Evolutionary conservation across 2,888 invertebrate genomes (phyloP), one percentile per base, ranked within the genome.

Genomic region (Epinotia ramella): DNA sequence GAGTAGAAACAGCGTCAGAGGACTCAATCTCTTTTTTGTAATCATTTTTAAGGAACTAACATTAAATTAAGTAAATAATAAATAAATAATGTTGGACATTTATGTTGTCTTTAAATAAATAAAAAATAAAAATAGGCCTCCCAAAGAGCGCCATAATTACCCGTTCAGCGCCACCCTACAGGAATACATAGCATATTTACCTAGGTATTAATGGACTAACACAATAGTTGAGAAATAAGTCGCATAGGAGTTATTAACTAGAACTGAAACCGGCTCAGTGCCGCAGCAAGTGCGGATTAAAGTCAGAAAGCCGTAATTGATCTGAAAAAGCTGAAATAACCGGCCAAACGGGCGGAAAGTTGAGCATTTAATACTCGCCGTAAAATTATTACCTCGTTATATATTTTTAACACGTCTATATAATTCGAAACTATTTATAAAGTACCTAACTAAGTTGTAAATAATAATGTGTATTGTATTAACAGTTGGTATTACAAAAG

Each of bases 321-420:
- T 75, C 75, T 71, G 75, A 70, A 75, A 74, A 74, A 70, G 73
- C 73, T 73, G 73, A 73, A 73, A 73, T 73, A 69, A 67, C 59
- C 64, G 63, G 60, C 62, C 63, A 70, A 70, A 70, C 64, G 65
- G 57, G 49, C 74, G 70, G 70, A 69, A 70, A 75, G 70, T 75
- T 65, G 60, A 60, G 70, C 69, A 49, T 49, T 69, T 69, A 60
- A 69, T 69, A 28, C 69, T 60, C 59, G 69, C 24, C 69, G 66
- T 60, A 46, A 40, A 69, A 60, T 46, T 59, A 53, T 60, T 24
- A 9, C 44, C 16, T 40, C 11, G n/a, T 68, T 12, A 67, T 33
- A 56, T 24, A 44, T 44, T 46, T 24, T 59, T 24, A 24, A n/a
- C 24, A 12, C 24, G 18, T 59, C 59, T 13, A 59, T 59, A 49